Percentiles rank a stretch among this genome's conserved stretches.
Evolutionary conservation across 2,888 invertebrate species (phyloP).

Genomic region (Sycophila texana): DNA sequence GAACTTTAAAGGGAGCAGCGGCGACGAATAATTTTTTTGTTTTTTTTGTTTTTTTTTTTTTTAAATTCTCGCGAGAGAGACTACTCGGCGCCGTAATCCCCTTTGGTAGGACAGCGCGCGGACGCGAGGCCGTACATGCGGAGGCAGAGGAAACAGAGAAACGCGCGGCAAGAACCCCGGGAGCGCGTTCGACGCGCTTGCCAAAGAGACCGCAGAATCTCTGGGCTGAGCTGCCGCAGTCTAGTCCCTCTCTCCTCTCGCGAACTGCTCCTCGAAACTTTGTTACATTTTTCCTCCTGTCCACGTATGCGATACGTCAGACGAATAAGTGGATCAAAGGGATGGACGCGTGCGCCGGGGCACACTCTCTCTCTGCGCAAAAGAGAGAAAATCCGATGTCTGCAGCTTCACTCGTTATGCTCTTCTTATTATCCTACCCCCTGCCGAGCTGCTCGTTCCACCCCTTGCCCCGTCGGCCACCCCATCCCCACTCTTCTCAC

Average conservation of each 20-base stretch:
- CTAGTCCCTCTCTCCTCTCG: conserved; percentile 22
- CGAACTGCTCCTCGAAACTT: conserved; percentile 66
- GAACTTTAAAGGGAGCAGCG: neutral
- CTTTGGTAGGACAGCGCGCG: conserved; percentile 48
- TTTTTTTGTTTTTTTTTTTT: conserved; percentile 38
- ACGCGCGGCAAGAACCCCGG: conserved; percentile 62
- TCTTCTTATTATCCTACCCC: conserved; percentile 53
- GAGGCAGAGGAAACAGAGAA: conserved; percentile 48
- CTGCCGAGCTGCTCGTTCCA: conserved; percentile 7
- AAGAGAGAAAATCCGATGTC: conserved; percentile 56
- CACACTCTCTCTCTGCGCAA: conserved; percentile 31
- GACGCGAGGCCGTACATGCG: neutral
- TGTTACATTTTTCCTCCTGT: conserved; percentile 73
- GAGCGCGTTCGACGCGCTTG: conserved; percentile 61
- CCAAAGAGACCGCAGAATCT: conserved; percentile 74
- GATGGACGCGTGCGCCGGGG: conserved; percentile 58
- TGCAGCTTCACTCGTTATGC: conserved; percentile 53
- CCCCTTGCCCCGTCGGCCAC: neutral
- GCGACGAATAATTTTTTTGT: neutral
- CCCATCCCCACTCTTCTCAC: conserved; percentile 32
- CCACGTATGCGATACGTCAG: conserved; percentile 63
- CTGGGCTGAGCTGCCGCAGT: conserved; percentile 59
- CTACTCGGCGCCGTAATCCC: conserved; percentile 63
- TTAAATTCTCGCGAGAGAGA: conserved; percentile 58
- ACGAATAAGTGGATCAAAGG: conserved; percentile 72